Conservation (phyloP, 2,797 vertebrate species). For the Falco columbarius region DNA sequence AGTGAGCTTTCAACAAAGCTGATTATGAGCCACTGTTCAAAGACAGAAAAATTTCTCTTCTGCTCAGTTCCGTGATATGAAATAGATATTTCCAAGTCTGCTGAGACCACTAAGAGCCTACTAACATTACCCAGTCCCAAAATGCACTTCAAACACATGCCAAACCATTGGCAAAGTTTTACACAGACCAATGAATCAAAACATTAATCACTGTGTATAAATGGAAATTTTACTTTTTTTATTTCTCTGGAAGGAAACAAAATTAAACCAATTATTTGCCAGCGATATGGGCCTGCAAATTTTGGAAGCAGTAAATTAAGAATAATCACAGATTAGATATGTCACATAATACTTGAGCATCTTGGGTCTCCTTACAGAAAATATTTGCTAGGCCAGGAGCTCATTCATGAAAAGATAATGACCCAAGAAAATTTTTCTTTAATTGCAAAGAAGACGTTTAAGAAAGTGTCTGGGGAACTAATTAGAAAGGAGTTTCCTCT, state of each 20-base stretch:
- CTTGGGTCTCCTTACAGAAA: constrained; percentile 53
- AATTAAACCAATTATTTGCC: constrained; percentile 40
- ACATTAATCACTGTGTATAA: constrained; percentile 46
- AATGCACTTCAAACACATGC: constrained; percentile 16
- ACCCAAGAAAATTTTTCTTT: constrained; percentile 49
- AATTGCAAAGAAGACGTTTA: constrained; percentile 40
- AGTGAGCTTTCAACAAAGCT: not conserved
- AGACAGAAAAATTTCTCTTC: not conserved
- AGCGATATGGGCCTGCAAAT: not conserved
- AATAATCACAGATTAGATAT: constrained; percentile 48
- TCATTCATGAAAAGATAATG: constrained; percentile 69
- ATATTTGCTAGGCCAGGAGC: constrained; percentile 36
- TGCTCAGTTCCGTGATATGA: not conserved
- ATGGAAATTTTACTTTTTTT: constrained; percentile 29
- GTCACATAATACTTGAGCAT: constrained; percentile 24
- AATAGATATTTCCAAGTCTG: constrained; percentile 21
- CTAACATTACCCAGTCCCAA: constrained; percentile 38
- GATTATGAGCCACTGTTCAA: not conserved
- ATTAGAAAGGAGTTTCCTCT: constrained; percentile 60
- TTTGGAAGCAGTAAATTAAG: constrained; percentile 42
- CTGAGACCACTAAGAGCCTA: constrained; percentile 31
- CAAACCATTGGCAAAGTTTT: constrained; percentile 38
- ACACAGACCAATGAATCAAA: constrained; percentile 43
- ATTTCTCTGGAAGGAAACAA: constrained; percentile 36
- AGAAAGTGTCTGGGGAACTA: constrained; percentile 54